Evolutionary conservation across 35 echinoderm and acorn worm genomes (phyloP).

Genomic region (Ophioderma brevispina): DNA sequence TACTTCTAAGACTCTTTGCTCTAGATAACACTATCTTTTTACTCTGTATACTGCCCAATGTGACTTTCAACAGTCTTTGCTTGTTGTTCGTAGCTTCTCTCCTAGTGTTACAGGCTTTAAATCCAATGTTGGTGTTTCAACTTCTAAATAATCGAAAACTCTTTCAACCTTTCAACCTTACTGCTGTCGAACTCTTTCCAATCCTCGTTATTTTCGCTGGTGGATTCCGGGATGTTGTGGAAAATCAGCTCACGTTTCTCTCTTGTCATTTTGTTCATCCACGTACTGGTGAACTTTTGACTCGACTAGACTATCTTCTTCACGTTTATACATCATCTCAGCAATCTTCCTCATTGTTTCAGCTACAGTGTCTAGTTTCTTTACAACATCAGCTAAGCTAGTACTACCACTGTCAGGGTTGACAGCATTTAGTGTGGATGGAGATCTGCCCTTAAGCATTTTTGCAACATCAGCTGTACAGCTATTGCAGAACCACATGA

Average conservation of each 20-base stretch:
- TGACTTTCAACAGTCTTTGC: conserved; percentile 7
- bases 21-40: not conserved
- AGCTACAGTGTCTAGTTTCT: not conserved
- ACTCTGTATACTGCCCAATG: not conserved
- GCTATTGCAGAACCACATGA: conserved; percentile 14
- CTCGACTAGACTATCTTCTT: not conserved
- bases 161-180: too few species aligned
- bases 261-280: not conserved
- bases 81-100: not conserved
- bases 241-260: conserved; percentile 18
- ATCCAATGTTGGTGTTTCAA: not conserved
- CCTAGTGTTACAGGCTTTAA: not conserved
- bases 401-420: not conserved
- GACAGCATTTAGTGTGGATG: not conserved
- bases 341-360: not conserved
- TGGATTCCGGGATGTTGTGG: not conserved
- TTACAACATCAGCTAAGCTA: not conserved
- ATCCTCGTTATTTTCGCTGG: not conserved
- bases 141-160: not conserved
- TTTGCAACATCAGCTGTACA: not conserved
- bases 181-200: not conserved
- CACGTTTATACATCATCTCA: not conserved
- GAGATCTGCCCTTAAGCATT: not conserved
- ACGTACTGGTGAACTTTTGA: not conserved
- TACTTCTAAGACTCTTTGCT: not conserved